These are phyloP conservation scores for Agrotis segetum DNA, from an alignment of 2,888 invertebrate species.

Conservation along the genomic window DNA sequence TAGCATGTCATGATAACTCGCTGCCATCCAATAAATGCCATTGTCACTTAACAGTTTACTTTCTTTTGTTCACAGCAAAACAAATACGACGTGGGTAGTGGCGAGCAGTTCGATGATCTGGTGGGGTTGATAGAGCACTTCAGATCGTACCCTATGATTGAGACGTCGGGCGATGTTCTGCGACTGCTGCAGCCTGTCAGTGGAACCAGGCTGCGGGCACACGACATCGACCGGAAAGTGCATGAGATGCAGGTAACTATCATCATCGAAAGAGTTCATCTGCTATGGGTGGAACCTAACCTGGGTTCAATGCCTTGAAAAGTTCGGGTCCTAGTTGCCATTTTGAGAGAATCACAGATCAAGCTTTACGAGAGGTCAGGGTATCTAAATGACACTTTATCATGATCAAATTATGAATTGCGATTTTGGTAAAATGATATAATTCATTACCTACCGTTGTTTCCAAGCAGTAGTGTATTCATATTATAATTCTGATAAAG, in stretches of 20 bases:
- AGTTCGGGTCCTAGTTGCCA: background rate
- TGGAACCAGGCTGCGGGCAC: slow-evolving; percentile 94
- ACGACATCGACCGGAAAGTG: slow-evolving; percentile 77
- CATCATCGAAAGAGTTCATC: no score
- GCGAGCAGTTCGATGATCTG: slow-evolving; percentile 97
- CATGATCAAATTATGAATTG: no score
- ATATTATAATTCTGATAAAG: no score
- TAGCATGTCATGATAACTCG: no score
- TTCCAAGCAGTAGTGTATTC: no score
- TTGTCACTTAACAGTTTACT: background rate
- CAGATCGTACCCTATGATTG: slow-evolving; percentile 99
- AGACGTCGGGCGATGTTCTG: slow-evolving; percentile 98
- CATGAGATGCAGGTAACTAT: slow-evolving; percentile 74
- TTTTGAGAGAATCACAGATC: background rate
- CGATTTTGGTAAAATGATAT: no score
- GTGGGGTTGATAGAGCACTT: slow-evolving; percentile 98
- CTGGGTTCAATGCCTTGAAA: background rate
- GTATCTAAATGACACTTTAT: no score
- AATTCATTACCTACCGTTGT: no score
- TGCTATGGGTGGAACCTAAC: no score
- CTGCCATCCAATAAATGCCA: background rate
- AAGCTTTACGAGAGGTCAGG: no score
- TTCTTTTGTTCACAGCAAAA: slow-evolving; percentile 91
- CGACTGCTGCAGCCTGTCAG: slow-evolving; percentile 98
- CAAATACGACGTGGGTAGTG: slow-evolving; percentile 99